Conservation (phyloP, 2,113 vertebrate species). For the Oreochromis niloticus region DNA sequence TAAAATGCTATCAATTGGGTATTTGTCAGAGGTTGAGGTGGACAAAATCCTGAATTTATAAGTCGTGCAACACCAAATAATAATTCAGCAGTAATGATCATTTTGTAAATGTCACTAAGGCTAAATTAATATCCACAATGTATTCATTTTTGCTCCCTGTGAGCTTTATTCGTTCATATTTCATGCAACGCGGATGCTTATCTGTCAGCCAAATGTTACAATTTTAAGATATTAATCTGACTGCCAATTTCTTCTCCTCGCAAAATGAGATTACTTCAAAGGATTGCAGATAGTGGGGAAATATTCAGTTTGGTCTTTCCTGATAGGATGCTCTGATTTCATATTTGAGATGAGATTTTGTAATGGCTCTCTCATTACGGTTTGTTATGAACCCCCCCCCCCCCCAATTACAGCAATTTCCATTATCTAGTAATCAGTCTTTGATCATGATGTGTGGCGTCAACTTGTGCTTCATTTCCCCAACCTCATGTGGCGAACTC, state of each 20-base stretch:
- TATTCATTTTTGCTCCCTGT: background rate
- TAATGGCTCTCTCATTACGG: background rate
- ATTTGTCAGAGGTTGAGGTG: background rate
- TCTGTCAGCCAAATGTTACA: conserved; percentile 9
- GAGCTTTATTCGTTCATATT: conserved; percentile 7
- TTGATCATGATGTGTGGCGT: background rate
- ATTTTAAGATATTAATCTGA: conserved; percentile 41
- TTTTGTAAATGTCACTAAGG: background rate
- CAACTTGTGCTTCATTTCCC: background rate
- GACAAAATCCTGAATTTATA: background rate
- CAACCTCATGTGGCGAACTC: background rate
- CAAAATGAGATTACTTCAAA: conserved; percentile 40
- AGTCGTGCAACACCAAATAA: background rate
- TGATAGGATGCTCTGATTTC: conserved; percentile 15
- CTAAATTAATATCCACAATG: background rate
- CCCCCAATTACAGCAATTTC: background rate
- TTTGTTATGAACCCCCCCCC: background rate
- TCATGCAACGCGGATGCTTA: conserved; percentile 3
- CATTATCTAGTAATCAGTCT: background rate
- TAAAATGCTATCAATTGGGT: background rate
- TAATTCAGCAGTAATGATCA: background rate
- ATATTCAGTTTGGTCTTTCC: conserved; percentile 16
- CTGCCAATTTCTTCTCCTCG: background rate
- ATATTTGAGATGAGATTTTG: conserved; percentile 22
- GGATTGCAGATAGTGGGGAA: background rate